Evolutionary conservation across 1,140 invertebrate genomes (phyloP), one percentile per base, ranked within the genome.

Genomic region (Aphidius ervi): DNA sequence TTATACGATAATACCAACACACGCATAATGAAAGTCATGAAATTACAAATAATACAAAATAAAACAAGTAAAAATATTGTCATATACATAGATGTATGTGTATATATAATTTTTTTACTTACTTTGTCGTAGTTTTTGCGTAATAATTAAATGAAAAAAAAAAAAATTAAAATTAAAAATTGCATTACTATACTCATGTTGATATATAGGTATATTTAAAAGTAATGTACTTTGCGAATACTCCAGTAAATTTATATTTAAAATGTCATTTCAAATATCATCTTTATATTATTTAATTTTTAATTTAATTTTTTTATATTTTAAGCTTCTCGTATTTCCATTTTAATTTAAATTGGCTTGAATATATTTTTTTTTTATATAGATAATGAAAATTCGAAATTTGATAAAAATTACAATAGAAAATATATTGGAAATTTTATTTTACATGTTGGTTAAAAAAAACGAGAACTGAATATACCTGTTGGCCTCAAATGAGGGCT

Each of bases 81-180:
- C 2, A 31, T 31, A 4, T 31, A 58, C 42, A 46, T 40, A 42
- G 9, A 23, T 6, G 39, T 61, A 56, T 61, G 39, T 41, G 9
- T 41, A 1, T 31, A 31, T 31, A 31, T 31, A 53, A 65, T 61
- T 63, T 64, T 59, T 67, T 16, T 16, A 16, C 16, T 16, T 65
- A 65, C 70, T 74, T 77, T 77, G 77, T 75, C 74, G 76, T 77
- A 76, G 77, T 77, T 75, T 73, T 79, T 79, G 73, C 76, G 74
- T 74, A 79, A 78, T 70, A 66, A 65, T 70, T 72, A 67, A 75
- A 61, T 50, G 68, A 64, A 31, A 31, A 31, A 31, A 31, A 31
- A 67, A 54, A 69, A 64, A n/a, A n/a, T n/a, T n/a, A n/a, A 16
- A 16, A 16, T 16, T 16, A 16, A 67, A 54, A 63, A 60, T 62